Base-by-base conservation (phyloP, 2,113 vertebrate species). In the Sigmodon hispidus region DNA sequence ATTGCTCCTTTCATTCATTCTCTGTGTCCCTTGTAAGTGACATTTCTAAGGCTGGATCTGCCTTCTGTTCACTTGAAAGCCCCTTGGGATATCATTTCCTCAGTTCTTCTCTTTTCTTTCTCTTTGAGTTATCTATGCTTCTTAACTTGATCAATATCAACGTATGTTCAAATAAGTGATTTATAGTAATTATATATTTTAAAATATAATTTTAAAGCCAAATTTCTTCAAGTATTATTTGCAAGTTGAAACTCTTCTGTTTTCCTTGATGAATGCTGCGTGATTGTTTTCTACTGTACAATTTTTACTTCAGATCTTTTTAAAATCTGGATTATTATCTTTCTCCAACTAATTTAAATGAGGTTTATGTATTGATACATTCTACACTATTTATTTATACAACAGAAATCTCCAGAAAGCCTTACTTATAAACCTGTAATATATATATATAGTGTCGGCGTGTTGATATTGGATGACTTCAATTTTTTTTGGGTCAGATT, bases 61-160 rank as follows among this genome's bases (percentile, higher is more conserved):
- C 48, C 24, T 21, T 24, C 5, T 24, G 7, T 34, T 4, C 5
- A 0, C 6, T 65, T 13, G 1, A 2, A 22, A 13, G 29, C 17
- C n/a, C 5, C 17, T 26, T 3, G 7, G 4, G 8, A 10, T 40
- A 29, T 76, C 22, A 19, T 75, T 7, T 61, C 16, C 79, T 43
- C 22, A 59, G 65, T 3, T 10, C 21, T 24, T 79, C 12, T 65
- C 29, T 0, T 89, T 31, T 1, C 9, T 65, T 17, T 70, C 19
- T 52, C 10, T 19, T 85, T 65, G 0, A 1, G 0, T 13, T 40
- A n/a, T 45, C 76, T 43, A 80, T 22, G 1, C 5, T 7, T 50
- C n/a, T 85, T 61, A 73, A 1, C 4, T 59, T 40, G 16, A 61
- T 40, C 72, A 76, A 84, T 77, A 5, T 48, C 5, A 87, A 34